Evolutionary conservation across 92 coral and sea anemone species (phyloP), one percentile per base, ranked within the genome.

Genomic region (Palythoa grandiflora): DNA sequence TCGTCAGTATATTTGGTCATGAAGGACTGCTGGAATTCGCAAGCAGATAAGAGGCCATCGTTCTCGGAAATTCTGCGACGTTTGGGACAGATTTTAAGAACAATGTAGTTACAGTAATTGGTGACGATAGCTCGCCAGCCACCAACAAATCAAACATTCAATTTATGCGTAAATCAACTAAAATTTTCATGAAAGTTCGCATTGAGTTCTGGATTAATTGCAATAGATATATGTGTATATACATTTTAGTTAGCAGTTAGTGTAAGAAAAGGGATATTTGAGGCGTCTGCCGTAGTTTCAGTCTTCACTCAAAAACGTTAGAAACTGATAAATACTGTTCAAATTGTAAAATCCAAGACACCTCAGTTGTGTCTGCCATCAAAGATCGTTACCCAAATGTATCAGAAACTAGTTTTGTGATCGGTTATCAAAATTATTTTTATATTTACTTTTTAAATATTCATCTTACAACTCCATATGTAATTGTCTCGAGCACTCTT

Each of bases 1-100:
- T 89, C 94, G 9, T 37, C 94, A 35, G 88, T 97, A 11, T 97
- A 95, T 75, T 88, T 88, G 20, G 89, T 97, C 79, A 97, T 97
- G 99, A 95, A 97, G 70, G 96, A 93, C 80, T 95, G 99, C 39
- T 97, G 99, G 99, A 74, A 89, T 68, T 21, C 73, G 9, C 89
- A 89, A 5, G 91, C 99, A 3, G 90, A 89, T 1, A 40, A 75
- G 10, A 65, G 99, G n/a, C 99, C 99, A 5, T 79, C 84, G 13
- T 97, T 97, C 81, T 66, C 88, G 5, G 98, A 96, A 52, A 91
- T 95, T 55, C 88, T 91, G 13, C 89, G 95, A 57, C 79, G 98
- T 17, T 53, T 97, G 51, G 89, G 77, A 78, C 98, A 97, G 84
- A 90, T 97, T 17, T 35, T 66, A 54, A 77, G 37, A 77, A 77